A percentile compares a stretch with the other conserved stretches of the same genome.
phyloP scores from a whole-genome alignment of 92 coral and sea anemone genomes.

The Porites lobata region DNA sequence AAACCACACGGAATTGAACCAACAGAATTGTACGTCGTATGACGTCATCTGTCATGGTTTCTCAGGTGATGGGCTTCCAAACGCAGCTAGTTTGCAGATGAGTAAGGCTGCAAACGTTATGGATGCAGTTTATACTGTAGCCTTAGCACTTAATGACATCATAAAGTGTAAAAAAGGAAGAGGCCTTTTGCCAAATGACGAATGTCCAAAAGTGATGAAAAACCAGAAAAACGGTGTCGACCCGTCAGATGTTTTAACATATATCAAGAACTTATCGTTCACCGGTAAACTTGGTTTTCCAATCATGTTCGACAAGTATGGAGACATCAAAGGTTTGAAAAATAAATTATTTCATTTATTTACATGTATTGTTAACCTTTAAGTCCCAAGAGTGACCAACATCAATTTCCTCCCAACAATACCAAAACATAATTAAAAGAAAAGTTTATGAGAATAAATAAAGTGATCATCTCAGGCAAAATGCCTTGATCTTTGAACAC shows the following conservation, averaged over 20 bases:
- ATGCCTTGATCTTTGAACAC: no score
- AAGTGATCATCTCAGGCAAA: no score
- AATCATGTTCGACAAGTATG: conserved; percentile 83
- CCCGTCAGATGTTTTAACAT: conserved; percentile 59
- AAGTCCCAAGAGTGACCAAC: no score
- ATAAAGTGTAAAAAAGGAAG: conserved; percentile 67
- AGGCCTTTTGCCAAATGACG: conserved; percentile 29
- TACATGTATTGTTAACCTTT: neutral
- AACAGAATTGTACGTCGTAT: conserved; percentile 2
- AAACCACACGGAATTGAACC: conserved; percentile 1
- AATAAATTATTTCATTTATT: neutral
- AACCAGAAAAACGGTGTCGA: conserved; percentile 36
- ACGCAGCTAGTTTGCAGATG: conserved; percentile 71
- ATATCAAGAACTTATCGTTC: conserved; percentile 71
- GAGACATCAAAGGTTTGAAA: conserved; percentile 92
- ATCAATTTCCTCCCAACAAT: no score
- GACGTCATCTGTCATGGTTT: conserved; percentile 10
- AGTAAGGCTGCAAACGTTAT: conserved; percentile 95
- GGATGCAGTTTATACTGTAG: conserved; percentile 95
- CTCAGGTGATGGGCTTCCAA: conserved; percentile 40
- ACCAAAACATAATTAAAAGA: no score
- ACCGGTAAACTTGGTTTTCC: conserved; percentile 79
- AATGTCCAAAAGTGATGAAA: conserved; percentile 41
- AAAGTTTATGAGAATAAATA: no score
- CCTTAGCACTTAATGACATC: conserved; percentile 71